These are phyloP conservation scores for Drosophila aff. DNA, from an alignment of 1,140 invertebrate species.

Conservation along the genomic window DNA sequence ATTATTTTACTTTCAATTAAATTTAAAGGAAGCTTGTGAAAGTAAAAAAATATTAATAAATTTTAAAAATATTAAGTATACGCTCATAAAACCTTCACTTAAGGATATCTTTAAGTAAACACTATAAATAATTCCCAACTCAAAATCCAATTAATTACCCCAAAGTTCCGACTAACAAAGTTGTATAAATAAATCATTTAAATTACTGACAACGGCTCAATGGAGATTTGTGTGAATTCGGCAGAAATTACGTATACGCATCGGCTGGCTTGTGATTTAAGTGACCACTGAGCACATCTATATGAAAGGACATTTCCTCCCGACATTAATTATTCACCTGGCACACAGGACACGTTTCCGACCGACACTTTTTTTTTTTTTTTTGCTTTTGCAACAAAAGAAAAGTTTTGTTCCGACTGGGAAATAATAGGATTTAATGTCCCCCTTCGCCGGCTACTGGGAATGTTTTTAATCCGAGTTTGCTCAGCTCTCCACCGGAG, in stretches of 20 bases:
- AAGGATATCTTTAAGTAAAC: background rate
- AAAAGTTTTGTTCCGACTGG: constrained; percentile 39
- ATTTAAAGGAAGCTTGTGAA: too few species aligned
- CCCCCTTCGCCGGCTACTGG: constrained; percentile 23
- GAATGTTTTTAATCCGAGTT: constrained; percentile 67
- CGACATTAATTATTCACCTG: constrained; percentile 71
- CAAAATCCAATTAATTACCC: constrained; percentile 1
- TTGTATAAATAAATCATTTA: constrained; percentile 22
- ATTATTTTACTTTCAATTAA: too few species aligned
- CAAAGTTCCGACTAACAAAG: background rate
- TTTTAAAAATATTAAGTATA: background rate
- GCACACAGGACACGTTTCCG: constrained; percentile 46
- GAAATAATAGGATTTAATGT: constrained; percentile 79
- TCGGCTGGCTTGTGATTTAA: constrained; percentile 28
- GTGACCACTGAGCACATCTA: constrained; percentile 5
- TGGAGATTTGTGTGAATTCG: constrained; percentile 13
- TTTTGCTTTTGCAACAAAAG: constrained; percentile 34
- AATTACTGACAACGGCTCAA: background rate
- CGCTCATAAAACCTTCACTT: background rate
- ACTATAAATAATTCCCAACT: background rate
- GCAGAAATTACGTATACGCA: constrained; percentile 24
- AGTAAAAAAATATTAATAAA: too few species aligned
- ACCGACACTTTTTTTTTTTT: constrained; percentile 43
- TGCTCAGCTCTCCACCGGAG: constrained; percentile 46
- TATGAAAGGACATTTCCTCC: constrained; percentile 9